These are phyloP conservation scores for Ostrea edulis DNA, from an alignment of 1,140 invertebrate species.

Conservation along the genomic window DNA sequence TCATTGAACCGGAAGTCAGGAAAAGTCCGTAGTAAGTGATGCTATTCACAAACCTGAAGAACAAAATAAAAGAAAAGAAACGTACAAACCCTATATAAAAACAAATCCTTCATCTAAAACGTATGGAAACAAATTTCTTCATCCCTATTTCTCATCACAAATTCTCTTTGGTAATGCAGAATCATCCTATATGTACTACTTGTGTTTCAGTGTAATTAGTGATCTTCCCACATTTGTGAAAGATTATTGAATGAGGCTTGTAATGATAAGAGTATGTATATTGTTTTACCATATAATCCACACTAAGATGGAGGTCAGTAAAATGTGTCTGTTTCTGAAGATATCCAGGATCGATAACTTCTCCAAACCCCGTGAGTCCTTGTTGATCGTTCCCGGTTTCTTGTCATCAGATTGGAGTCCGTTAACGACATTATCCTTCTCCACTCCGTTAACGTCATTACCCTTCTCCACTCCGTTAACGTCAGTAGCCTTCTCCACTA, in stretches of 20 bases:
- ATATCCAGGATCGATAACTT: background rate
- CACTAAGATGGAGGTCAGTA: background rate
- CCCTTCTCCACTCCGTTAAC: background rate
- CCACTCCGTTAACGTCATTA: background rate
- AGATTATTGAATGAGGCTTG: too few species aligned
- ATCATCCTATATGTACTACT: too few species aligned
- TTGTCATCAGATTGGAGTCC: too few species aligned
- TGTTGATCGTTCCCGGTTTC: too few species aligned
- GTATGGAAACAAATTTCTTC: background rate
- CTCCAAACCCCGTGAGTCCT: background rate
- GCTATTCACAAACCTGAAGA: constrained; percentile 73
- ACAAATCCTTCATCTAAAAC: background rate
- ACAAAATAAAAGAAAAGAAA: constrained; percentile 39
- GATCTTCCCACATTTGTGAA: too few species aligned
- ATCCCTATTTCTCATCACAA: background rate
- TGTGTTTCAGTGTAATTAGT: too few species aligned
- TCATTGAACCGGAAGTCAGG: constrained; percentile 71
- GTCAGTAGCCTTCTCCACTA: background rate
- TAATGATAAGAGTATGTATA: background rate
- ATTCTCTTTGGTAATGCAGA: too few species aligned
- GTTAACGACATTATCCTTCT: too few species aligned
- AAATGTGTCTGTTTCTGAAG: background rate
- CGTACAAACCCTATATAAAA: background rate
- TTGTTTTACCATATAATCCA: background rate
- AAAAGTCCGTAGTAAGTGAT: constrained; percentile 79